Evolutionary conservation across 2,113 vertebrate genomes (phyloP), one percentile per base, ranked within the genome.

Genomic region (Cyphotilapia sp.): DNA sequence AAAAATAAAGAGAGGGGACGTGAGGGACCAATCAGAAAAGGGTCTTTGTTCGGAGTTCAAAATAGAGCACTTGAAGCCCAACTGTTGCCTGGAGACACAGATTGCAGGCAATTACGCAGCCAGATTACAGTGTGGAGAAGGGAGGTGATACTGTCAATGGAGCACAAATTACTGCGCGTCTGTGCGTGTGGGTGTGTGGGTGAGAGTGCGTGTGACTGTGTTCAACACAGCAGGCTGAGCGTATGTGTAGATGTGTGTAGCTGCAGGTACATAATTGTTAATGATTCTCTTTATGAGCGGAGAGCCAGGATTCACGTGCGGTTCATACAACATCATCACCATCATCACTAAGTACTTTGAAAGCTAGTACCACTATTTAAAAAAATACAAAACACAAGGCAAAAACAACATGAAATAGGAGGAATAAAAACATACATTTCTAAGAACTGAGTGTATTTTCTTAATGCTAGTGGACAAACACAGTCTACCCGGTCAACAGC

Each of bases 51-150:
- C 82, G 1, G 17, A 69, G 91, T 89, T 92, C 90, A 92, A 94
- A 94, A 95, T 93, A 88, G 92, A 93, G 84, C 90, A 91, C 93
- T 93, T 85, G 85, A 92, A 90, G 86, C 87, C 76, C 71, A 91
- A 92, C 94, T 94, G 95, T 95, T 96, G 95, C 95, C 92, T 93
- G 78, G 95, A 94, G 87, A 96, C 95, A 92, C 92, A 92, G 89
- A 93, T 87, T 91, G 90, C 85, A 90, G 89, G 92, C 89, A 95
- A 96, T 96, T 95, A 96, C 74, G n/a, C 86, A 93, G 61, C 84
- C n/a, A 89, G 87, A 94, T 92, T 92, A 94, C 78, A 92, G 90
- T 85, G 90, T 84, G 76, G 91, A 94, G 90, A 86, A 93, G 92
- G 91, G 81, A 89, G 91, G 90, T 81, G 90, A 92, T 90, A 61